These are phyloP conservation scores for Eustalomyia histrio DNA, from an alignment of 2,888 invertebrate species.

Conservation along the genomic window DNA sequence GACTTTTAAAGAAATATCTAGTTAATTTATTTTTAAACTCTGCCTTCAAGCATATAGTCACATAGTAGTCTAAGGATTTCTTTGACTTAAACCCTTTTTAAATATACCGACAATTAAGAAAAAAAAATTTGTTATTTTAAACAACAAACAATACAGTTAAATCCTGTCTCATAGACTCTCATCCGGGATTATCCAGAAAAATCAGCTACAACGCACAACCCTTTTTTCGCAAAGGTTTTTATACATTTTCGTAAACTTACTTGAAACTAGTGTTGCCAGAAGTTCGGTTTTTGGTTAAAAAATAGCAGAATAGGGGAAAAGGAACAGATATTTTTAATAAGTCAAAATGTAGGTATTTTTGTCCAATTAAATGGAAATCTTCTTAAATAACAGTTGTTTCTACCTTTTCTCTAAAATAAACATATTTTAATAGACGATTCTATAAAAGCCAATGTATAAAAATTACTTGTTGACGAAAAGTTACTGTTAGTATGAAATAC, in stretches of 20 bases:
- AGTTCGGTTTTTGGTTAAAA: too few relatives aligned
- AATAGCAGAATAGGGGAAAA: too few relatives aligned
- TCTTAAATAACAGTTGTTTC: too few relatives aligned
- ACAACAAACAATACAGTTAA: conserved; percentile 45
- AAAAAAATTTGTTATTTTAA: conserved; percentile 25
- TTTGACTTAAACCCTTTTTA: conserved; percentile 37
- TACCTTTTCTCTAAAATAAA: too few relatives aligned
- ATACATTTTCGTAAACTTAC: background rate
- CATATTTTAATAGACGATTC: too few relatives aligned
- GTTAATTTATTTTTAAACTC: conserved; percentile 39
- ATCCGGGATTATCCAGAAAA: conserved; percentile 74
- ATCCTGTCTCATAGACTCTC: conserved; percentile 71
- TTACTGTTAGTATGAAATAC: too few relatives aligned
- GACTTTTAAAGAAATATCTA: background rate
- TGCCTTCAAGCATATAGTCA: conserved; percentile 3
- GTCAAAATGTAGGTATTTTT: too few relatives aligned
- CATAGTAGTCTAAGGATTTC: conserved; percentile 25
- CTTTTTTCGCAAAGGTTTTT: conserved; percentile 61
- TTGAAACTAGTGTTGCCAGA: too few relatives aligned
- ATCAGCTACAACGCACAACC: conserved; percentile 70
- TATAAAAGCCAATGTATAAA: too few relatives aligned
- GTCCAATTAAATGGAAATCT: too few relatives aligned
- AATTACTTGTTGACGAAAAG: too few relatives aligned
- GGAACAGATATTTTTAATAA: too few relatives aligned
- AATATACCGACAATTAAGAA: conserved; percentile 39